Evolutionary conservation across 2,113 vertebrate genomes (phyloP).

Genomic region (Sarotherodon lohbergeri): DNA sequence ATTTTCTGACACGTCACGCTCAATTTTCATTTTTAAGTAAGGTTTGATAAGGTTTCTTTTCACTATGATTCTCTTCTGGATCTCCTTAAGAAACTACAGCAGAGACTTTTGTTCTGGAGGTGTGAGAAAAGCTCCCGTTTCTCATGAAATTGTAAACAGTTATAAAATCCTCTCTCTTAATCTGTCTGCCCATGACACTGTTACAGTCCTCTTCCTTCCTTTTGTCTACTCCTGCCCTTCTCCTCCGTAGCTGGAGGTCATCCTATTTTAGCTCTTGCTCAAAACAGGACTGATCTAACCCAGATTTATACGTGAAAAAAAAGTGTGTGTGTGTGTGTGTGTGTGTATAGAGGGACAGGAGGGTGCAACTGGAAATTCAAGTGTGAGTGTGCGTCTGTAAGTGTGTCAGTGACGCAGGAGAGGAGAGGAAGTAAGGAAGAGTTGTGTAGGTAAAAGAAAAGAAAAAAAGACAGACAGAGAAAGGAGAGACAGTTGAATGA

Average conservation of each 20-base stretch:
- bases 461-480: neutral
- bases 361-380: slow-evolving; percentile 28
- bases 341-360: neutral
- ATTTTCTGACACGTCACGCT: neutral
- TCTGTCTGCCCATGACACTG: neutral
- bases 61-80: neutral
- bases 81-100: neutral
- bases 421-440: slow-evolving; percentile 20
- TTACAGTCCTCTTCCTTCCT: slow-evolving; percentile 9
- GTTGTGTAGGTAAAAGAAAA: slow-evolving; percentile 24
- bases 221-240: slow-evolving; percentile 40
- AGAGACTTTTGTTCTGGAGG: neutral
- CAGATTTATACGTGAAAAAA: slow-evolving; percentile 55
- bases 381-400: slow-evolving; percentile 28
- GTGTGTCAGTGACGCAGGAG: slow-evolving; percentile 60
- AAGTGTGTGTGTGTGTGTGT: neutral
- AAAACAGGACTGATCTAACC: slow-evolving; percentile 64
- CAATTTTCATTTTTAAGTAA: neutral
- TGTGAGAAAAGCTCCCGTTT: neutral
- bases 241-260: slow-evolving; percentile 52
- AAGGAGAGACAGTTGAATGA: neutral
- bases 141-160: neutral
- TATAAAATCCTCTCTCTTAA: neutral
- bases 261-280: slow-evolving; percentile 68
- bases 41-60: neutral